Evolutionary conservation across 2,888 invertebrate genomes (phyloP).

Genomic region (Siphlonurus alternatus): DNA sequence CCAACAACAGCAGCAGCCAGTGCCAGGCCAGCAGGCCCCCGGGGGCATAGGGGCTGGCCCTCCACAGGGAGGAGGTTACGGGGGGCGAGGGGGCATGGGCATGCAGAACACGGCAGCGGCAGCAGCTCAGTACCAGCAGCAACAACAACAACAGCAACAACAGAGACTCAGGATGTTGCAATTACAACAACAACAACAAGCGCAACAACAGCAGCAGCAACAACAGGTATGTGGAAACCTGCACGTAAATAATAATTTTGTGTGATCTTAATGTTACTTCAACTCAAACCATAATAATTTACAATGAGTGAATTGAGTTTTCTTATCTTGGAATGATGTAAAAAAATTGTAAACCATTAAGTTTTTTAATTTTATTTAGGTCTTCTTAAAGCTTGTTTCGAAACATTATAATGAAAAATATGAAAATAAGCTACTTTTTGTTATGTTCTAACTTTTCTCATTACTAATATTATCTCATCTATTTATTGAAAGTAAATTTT

Average conservation of each 20-base stretch:
- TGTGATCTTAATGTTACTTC: too few species aligned
- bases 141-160: constrained; percentile 43
- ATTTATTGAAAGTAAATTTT: too few species aligned
- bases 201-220: too few species aligned
- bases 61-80: constrained; percentile 32
- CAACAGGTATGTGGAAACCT: background rate
- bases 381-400: too few species aligned
- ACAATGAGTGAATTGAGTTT: background rate
- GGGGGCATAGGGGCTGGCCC: constrained; percentile 25
- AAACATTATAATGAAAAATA: too few species aligned
- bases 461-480: too few species aligned
- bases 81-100: constrained; percentile 13
- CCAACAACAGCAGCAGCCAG: constrained; percentile 36
- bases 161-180: constrained; percentile 21
- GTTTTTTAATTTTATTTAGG: too few species aligned
- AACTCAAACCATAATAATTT: background rate
- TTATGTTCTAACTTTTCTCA: too few species aligned
- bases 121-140: constrained; percentile 26
- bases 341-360: too few species aligned
- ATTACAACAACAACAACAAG: constrained; percentile 5
- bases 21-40: constrained; percentile 26
- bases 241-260: background rate
- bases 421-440: too few species aligned
- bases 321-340: too few species aligned
- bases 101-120: constrained; percentile 13